These are phyloP conservation scores for Rhea americana DNA, from an alignment of 2,113 vertebrate genomes.

Conservation along the genomic window DNA sequence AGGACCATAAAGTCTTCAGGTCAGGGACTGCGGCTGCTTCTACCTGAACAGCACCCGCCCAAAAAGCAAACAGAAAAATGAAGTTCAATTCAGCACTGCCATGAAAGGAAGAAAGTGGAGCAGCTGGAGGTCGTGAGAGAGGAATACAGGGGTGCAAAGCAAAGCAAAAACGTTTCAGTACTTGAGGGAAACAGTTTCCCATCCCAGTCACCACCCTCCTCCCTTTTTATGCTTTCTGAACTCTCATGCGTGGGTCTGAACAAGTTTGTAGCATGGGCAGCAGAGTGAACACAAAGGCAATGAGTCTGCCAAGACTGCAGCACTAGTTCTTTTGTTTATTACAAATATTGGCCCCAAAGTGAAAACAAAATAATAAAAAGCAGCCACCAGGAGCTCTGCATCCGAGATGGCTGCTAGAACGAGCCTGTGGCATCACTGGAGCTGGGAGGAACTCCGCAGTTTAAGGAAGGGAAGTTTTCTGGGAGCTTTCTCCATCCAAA, in stretches of 20 bases:
- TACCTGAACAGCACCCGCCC: neutral
- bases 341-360: slow-evolving; percentile 41
- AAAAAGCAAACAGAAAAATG: neutral
- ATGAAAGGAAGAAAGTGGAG: neutral
- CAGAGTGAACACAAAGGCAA: neutral
- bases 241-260: neutral
- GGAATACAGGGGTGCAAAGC: neutral
- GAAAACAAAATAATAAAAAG: slow-evolving; percentile 55
- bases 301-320: slow-evolving; percentile 53
- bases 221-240: neutral
- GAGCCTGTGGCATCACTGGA: rapidly evolving
- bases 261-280: slow-evolving; percentile 8
- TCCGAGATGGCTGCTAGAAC: rapidly evolving
- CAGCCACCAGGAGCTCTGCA: neutral
- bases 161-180: neutral
- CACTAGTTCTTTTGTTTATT: slow-evolving; percentile 18
- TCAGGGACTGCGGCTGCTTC: neutral
- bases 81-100: neutral
- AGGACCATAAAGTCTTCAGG: neutral
- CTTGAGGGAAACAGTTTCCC: neutral
- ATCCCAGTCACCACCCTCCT: neutral
- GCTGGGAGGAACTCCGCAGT: neutral
- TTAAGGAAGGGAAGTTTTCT: rapidly evolving
- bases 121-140: too few species aligned
- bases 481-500: neutral